These are phyloP conservation scores for Exaiptasia diaphana DNA, from an alignment of 64 coral and sea anemone genomes.

Conservation along the genomic window DNA sequence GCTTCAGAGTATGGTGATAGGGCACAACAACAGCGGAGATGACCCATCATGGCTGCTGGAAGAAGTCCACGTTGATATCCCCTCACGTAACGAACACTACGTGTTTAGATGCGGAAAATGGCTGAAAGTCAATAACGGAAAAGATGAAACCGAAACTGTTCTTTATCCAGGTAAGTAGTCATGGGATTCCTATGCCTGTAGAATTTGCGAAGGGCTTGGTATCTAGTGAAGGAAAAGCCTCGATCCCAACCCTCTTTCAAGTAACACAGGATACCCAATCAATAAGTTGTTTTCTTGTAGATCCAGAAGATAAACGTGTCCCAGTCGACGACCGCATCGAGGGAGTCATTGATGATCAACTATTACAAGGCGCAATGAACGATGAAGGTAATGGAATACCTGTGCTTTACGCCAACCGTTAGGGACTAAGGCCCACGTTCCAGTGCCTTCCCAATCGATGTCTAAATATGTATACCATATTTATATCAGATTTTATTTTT, in stretches of 20 bases:
- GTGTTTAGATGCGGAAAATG: constrained; percentile 67
- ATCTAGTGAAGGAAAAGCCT: too few relatives aligned
- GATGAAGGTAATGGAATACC: too few relatives aligned
- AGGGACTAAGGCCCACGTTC: too few relatives aligned
- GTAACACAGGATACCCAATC: too few relatives aligned
- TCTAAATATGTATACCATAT: too few relatives aligned
- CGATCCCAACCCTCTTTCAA: too few relatives aligned
- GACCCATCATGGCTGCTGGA: constrained; percentile 77
- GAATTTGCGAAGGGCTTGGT: too few relatives aligned
- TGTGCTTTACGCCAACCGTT: too few relatives aligned
- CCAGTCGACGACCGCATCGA: neutral
- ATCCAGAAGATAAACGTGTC: neutral
- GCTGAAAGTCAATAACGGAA: constrained; percentile 47
- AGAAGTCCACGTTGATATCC: constrained; percentile 80
- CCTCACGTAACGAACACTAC: constrained; percentile 74
- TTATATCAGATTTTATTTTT: too few relatives aligned
- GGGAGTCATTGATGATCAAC: neutral
- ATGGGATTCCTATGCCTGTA: too few relatives aligned
- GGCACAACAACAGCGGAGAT: constrained; percentile 73
- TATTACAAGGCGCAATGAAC: neutral
- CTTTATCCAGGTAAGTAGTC: constrained; percentile 79
- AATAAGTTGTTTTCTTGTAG: too few relatives aligned
- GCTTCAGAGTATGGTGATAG: constrained; percentile 83
- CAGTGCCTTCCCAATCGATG: too few relatives aligned
- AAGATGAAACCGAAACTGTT: constrained; percentile 60